These are phyloP conservation scores for Galerucella pusilla DNA, from an alignment of 2,888 invertebrate genomes.

Conservation along the genomic window DNA sequence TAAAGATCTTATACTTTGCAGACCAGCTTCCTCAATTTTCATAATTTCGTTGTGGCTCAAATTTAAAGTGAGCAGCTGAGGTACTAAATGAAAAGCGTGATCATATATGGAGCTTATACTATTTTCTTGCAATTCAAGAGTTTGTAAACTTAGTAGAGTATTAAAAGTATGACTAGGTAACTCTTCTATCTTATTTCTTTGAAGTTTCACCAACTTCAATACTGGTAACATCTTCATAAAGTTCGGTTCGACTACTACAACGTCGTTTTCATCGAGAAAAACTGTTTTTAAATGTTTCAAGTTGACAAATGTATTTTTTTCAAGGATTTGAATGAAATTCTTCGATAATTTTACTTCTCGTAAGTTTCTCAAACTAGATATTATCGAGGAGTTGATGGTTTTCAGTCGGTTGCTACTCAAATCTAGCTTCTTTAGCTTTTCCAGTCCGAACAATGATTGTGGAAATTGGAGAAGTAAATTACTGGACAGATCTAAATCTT, in stretches of 20 bases:
- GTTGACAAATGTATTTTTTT: constrained; percentile 78
- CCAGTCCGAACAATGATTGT: constrained; percentile 74
- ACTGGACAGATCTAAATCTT: constrained; percentile 81
- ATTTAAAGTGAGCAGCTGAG: constrained; percentile 83
- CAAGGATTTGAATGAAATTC: constrained; percentile 78
- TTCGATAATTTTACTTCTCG: constrained; percentile 78
- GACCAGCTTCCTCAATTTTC: constrained; percentile 79
- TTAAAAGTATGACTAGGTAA: constrained; percentile 81
- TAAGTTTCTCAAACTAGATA: constrained; percentile 77
- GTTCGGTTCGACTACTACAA: constrained; percentile 78
- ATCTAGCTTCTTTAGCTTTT: constrained; percentile 78
- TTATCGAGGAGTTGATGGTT: constrained; percentile 74
- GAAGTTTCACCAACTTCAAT: constrained; percentile 70
- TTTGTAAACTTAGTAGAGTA: constrained; percentile 78
- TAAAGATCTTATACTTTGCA: constrained; percentile 78
- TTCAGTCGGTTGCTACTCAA: constrained; percentile 82
- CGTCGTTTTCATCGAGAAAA: constrained; percentile 84
- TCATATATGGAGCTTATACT: constrained; percentile 77
- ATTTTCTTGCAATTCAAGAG: constrained; percentile 85
- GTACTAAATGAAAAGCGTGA: constrained; percentile 81
- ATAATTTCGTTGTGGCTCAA: constrained; percentile 84
- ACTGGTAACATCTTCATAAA: constrained; percentile 78
- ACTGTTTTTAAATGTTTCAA: constrained; percentile 78
- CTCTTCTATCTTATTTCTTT: constrained; percentile 78
- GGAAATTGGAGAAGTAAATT: constrained; percentile 82